Percentiles rank a stretch among this genome's conserved stretches.
Conservation (phyloP, 2,888 invertebrate genomes). For the Germaria angustata region DNA sequence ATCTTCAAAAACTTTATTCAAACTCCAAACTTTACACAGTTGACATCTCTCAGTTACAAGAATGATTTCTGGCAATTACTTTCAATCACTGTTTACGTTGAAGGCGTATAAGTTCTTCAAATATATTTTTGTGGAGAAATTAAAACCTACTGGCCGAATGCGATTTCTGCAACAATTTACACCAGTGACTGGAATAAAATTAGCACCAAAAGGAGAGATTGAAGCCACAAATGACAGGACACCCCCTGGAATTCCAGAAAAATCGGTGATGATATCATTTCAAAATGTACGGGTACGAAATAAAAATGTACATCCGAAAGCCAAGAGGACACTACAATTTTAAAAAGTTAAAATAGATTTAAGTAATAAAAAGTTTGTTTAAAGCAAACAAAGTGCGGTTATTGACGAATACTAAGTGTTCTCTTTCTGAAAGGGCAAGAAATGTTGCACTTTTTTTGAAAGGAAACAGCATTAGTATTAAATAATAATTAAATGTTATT, state of each 20-base stretch:
- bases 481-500: no score
- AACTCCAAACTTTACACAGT: no score
- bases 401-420: no score
- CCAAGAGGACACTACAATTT: background rate
- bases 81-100: background rate
- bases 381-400: no score
- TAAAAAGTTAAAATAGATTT: background rate
- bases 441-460: no score
- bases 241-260: background rate
- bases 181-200: background rate
- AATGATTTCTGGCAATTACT: background rate
- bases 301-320: background rate
- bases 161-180: background rate
- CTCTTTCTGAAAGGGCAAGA: no score
- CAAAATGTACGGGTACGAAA: background rate
- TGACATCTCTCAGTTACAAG: background rate
- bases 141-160: background rate
- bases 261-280: background rate
- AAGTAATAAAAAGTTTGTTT: no score
- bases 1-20: no score
- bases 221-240: background rate
- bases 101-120: no score
- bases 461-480: no score
- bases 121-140: background rate
- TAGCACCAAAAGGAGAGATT: background rate